phyloP scores from a whole-genome alignment of 2,797 vertebrate genomes.

The Falco novaeseelandiae region DNA sequence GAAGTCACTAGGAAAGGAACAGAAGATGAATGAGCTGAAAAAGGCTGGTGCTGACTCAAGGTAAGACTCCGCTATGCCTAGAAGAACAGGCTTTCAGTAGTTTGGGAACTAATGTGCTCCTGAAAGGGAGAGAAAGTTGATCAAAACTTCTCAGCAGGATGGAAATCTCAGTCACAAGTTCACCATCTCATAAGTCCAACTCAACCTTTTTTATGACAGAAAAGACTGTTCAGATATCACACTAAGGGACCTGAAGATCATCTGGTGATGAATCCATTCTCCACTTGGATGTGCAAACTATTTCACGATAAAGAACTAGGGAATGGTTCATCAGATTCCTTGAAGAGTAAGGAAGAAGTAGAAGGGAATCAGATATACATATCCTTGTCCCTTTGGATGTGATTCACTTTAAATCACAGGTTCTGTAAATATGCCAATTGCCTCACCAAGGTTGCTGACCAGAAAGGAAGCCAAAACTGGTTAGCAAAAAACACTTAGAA shows the following conservation, averaged over 20 bases:
- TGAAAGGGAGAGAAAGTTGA: background rate
- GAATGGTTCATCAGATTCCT: background rate
- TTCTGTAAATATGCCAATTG: background rate
- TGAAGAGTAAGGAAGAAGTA: background rate
- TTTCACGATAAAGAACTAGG: background rate
- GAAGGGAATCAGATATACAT: background rate
- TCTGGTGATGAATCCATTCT: accelerated
- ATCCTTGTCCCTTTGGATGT: background rate
- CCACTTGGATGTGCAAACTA: background rate
- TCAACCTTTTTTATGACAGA: background rate
- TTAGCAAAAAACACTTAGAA: background rate
- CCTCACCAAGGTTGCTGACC: background rate
- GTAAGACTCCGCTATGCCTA: background rate
- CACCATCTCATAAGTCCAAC: background rate
- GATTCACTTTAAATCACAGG: background rate
- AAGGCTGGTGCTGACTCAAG: background rate
- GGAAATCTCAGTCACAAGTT: background rate
- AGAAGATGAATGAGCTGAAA: background rate
- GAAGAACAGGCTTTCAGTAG: background rate
- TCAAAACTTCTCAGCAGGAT: background rate
- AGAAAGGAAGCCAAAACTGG: background rate
- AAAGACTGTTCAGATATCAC: background rate
- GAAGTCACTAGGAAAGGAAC: background rate
- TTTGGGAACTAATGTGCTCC: background rate
- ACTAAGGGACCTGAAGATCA: background rate